A percentile compares a stretch with the other conserved stretches of the same genome.
These are phyloP conservation scores for Machimus rusticus DNA, from an alignment of 2,888 invertebrate genomes.

Conservation along the genomic window DNA sequence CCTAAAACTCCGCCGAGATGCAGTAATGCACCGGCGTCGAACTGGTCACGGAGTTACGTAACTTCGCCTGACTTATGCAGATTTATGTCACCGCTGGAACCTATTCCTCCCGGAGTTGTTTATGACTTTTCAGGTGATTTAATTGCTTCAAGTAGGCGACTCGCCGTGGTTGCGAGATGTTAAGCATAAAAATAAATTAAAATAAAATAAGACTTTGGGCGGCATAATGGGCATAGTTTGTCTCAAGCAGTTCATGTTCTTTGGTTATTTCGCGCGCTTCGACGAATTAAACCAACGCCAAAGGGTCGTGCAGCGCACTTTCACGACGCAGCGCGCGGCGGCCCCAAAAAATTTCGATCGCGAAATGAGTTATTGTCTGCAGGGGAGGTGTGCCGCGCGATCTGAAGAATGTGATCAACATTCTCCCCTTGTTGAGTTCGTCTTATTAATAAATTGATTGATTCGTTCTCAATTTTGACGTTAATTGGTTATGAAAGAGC, in stretches of 20 bases:
- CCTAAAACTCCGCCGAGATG: neutral
- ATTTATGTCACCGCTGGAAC: neutral
- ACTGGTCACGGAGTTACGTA: neutral
- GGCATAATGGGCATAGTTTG: neutral
- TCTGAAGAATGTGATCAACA: conserved; percentile 3
- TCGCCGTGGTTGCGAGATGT: neutral
- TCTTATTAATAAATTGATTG: conserved; percentile 17
- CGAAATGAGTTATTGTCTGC: neutral
- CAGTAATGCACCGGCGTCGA: neutral
- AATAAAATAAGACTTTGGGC: neutral
- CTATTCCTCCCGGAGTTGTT: neutral
- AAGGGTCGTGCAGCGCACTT: neutral
- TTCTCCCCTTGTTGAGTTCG: neutral
- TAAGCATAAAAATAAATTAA: neutral
- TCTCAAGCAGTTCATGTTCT: neutral
- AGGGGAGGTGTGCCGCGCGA: neutral
- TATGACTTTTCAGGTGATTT: conserved; percentile 1
- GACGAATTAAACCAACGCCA: neutral
- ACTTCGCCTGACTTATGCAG: conserved; percentile 6
- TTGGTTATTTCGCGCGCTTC: neutral
- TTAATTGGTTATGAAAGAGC: conserved; percentile 8
- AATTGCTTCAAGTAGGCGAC: neutral
- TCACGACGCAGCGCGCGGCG: neutral
- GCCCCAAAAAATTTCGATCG: neutral
- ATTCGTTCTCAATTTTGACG: neutral